Conservation (phyloP, 2,888 invertebrate species). For the Clunio marinus region DNA sequence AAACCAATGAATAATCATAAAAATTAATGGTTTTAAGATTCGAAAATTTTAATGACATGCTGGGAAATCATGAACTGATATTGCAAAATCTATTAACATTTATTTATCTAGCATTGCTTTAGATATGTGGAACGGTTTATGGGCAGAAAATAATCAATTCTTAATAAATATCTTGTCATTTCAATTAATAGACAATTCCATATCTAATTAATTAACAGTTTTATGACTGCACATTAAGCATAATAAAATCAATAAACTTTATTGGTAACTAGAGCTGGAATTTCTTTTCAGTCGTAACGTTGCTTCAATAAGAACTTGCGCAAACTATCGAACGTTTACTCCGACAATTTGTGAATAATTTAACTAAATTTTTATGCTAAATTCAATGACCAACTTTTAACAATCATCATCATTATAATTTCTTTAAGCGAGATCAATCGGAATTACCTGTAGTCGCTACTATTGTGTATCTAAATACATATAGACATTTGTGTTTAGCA, state of each 20-base stretch:
- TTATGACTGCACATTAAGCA: no score
- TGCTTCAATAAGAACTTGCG: no score
- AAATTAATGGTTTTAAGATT: slow-evolving; percentile 30
- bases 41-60: slow-evolving; percentile 30
- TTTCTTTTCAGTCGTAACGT: background rate
- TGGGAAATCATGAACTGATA: slow-evolving; percentile 32
- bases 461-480: no score
- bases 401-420: background rate
- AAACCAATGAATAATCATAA: slow-evolving; percentile 33
- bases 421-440: background rate
- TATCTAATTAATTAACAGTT: slow-evolving; percentile 36
- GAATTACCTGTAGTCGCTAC: background rate
- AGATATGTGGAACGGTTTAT: background rate
- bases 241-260: slow-evolving; percentile 19
- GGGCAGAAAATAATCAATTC: background rate
- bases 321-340: background rate
- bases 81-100: slow-evolving; percentile 1
- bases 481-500: background rate
- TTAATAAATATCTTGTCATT: slow-evolving; percentile 23
- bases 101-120: background rate
- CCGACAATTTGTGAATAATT: background rate
- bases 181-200: slow-evolving; percentile 39
- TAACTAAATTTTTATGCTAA: no score
- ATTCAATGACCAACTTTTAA: no score
- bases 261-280: background rate